These are phyloP conservation scores for Chunga burmeisteri DNA, from an alignment of 2,113 vertebrate genomes.

Conservation along the genomic window DNA sequence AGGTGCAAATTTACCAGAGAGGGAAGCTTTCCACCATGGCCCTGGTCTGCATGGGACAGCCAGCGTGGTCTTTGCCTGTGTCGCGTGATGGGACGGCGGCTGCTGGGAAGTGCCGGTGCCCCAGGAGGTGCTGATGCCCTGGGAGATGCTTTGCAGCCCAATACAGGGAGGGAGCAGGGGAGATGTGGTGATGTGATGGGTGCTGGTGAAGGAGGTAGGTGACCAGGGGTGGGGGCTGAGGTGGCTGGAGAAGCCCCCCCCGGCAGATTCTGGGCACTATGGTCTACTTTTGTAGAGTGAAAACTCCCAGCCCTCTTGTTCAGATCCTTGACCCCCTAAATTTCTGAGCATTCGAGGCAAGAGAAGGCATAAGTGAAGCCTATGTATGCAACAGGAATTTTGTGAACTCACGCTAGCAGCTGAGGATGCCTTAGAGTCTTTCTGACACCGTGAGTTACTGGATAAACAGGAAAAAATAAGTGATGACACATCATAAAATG, in stretches of 20 bases:
- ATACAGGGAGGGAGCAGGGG: neutral
- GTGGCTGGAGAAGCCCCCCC: neutral
- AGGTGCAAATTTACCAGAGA: neutral
- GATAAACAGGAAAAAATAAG: conserved; percentile 10
- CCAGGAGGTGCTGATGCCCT: neutral
- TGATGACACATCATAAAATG: neutral
- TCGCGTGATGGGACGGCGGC: neutral
- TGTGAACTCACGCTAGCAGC: neutral
- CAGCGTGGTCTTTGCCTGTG: fast-evolving
- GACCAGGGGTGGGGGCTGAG: neutral
- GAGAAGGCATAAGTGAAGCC: neutral
- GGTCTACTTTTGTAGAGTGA: neutral
- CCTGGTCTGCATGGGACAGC: neutral
- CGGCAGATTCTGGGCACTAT: neutral
- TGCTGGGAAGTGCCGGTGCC: too few relatives aligned
- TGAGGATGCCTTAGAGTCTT: neutral
- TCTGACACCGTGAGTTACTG: neutral
- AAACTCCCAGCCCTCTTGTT: neutral
- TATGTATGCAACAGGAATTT: neutral
- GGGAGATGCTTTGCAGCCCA: neutral
- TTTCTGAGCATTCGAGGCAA: neutral
- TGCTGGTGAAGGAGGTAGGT: neutral
- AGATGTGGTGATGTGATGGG: neutral
- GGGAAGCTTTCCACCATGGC: neutral
- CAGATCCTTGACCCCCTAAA: neutral